Conservation (phyloP, 2,113 vertebrate genomes). For the Centrocercus urophasianus region DNA sequence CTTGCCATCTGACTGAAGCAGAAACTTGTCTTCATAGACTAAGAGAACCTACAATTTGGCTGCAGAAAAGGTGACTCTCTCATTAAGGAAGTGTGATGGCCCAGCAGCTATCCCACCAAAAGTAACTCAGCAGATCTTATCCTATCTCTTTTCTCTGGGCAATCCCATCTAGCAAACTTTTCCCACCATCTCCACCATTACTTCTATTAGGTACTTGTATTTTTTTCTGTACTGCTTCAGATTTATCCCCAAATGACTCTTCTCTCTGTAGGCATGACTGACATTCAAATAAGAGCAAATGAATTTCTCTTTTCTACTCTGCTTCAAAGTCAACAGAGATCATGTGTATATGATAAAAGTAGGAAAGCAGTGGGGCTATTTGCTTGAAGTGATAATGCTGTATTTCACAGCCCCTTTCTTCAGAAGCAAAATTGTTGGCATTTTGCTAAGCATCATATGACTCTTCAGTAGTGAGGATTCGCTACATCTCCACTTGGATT, state of each 20-base stretch:
- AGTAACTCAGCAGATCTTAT: neutral
- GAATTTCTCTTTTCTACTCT: conserved; percentile 9
- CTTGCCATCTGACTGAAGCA: neutral
- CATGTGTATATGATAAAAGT: neutral
- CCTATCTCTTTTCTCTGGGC: neutral
- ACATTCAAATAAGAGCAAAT: conserved; percentile 29
- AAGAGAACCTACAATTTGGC: neutral
- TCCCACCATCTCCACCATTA: neutral
- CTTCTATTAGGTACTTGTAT: neutral
- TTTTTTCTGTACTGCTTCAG: neutral
- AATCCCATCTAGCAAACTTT: neutral
- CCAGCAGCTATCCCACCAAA: neutral
- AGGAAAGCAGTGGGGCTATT: conserved; percentile 1
- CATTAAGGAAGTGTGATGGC: neutral
- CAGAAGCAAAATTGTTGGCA: conserved; percentile 30
- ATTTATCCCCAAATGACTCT: neutral
- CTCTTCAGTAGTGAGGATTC: neutral
- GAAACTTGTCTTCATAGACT: neutral
- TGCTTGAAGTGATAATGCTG: conserved; percentile 16
- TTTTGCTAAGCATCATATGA: conserved; percentile 53
- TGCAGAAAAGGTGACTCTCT: neutral
- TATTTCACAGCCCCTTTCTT: conserved; percentile 23
- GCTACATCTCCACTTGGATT: neutral
- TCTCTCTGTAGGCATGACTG: neutral
- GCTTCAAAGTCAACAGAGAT: conserved; percentile 40